phyloP scores from a whole-genome alignment of 2,888 invertebrate species.

The Lithophane semibrunnea region DNA sequence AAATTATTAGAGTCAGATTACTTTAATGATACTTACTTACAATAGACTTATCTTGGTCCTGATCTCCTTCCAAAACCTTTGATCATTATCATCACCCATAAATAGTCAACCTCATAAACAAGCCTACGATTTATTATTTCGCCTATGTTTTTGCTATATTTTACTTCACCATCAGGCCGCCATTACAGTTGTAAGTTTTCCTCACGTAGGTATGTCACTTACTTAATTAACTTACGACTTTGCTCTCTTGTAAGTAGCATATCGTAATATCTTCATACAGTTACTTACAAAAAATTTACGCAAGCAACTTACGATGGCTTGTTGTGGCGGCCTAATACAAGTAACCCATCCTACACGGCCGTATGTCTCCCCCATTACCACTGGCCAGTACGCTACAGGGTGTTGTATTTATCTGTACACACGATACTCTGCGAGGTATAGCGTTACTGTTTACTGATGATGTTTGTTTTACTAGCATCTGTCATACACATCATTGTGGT shows the following conservation, averaged over 20 bases:
- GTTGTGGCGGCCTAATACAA: too few relatives aligned
- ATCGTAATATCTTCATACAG: too few relatives aligned
- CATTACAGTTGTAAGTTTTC: too few relatives aligned
- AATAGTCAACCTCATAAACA: neutral
- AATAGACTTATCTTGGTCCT: too few relatives aligned
- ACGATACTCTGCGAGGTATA: slow-evolving; percentile 58
- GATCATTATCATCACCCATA: neutral
- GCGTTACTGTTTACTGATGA: slow-evolving; percentile 63
- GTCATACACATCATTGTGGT: slow-evolving; percentile 11
- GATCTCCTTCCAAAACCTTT: neutral
- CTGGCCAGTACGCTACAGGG: slow-evolving; percentile 51
- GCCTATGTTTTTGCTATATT: neutral
- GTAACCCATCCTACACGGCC: slow-evolving; percentile 3
- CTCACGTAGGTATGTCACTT: too few relatives aligned
- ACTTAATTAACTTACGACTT: too few relatives aligned
- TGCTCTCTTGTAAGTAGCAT: too few relatives aligned
- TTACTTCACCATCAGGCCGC: neutral
- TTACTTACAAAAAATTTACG: too few relatives aligned
- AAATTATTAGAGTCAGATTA: too few relatives aligned
- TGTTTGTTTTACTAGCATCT: slow-evolving; percentile 55
- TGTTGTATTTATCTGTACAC: slow-evolving; percentile 67
- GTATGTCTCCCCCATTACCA: slow-evolving; percentile 58
- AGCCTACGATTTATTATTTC: neutral
- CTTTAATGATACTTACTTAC: too few relatives aligned
- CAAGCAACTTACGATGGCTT: too few relatives aligned